Conservation (phyloP, 2,888 invertebrate species). For the Cheilosia vernalis region DNA sequence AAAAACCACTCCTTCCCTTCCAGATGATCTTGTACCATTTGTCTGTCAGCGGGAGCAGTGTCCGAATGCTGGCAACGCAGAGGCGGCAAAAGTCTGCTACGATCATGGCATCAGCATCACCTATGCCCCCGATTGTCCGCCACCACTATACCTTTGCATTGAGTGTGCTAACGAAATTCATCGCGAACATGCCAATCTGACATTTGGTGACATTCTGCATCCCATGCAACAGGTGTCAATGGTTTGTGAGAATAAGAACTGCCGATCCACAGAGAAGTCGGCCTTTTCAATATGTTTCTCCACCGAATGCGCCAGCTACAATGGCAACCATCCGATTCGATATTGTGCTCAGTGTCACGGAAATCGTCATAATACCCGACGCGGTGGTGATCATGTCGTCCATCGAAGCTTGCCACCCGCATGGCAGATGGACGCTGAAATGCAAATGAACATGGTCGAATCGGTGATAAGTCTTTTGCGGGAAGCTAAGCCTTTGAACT, state of each 20-base stretch:
- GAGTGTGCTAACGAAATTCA: slow-evolving; percentile 97
- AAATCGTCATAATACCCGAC: slow-evolving; percentile 93
- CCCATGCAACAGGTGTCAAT: slow-evolving; percentile 97
- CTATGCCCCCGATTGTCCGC: slow-evolving; percentile 93
- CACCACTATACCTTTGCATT: slow-evolving; percentile 97
- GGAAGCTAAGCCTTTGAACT: slow-evolving; percentile 93
- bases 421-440: slow-evolving; percentile 95
- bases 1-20: slow-evolving; percentile 8
- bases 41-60: slow-evolving; percentile 96
- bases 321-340: slow-evolving; percentile 97
- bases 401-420: slow-evolving; percentile 94
- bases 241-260: slow-evolving; percentile 99
- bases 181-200: slow-evolving; percentile 92
- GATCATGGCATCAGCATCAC: slow-evolving; percentile 96
- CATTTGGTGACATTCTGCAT: slow-evolving; percentile 93
- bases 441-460: slow-evolving; percentile 96
- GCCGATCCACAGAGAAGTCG: slow-evolving; percentile 94
- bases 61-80: slow-evolving; percentile 92
- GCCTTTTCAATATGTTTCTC: slow-evolving; percentile 98
- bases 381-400: slow-evolving; percentile 95
- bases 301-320: slow-evolving; percentile 97
- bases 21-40: slow-evolving; percentile 91
- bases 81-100: slow-evolving; percentile 96
- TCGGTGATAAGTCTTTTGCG: slow-evolving; percentile 95
- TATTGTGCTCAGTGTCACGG: slow-evolving; percentile 96